Conservation (phyloP, 2,113 vertebrate species). For the Chaenogobius annularis region DNA sequence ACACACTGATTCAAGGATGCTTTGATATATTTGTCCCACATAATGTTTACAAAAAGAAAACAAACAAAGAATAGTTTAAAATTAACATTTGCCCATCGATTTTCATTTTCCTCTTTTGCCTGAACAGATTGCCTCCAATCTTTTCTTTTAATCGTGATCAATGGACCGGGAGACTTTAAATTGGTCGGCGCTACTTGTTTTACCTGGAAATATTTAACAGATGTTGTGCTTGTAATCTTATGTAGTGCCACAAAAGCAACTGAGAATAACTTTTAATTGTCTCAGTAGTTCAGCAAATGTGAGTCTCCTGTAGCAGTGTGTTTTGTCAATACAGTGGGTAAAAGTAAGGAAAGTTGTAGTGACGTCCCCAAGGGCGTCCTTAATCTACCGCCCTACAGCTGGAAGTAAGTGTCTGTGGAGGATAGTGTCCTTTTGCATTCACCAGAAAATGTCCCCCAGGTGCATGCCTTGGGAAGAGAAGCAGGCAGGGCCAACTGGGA, state of each 20-base stretch:
- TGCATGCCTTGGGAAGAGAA: conserved; percentile 16
- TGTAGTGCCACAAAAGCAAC: conserved; percentile 13
- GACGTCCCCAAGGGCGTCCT: conserved; percentile 23
- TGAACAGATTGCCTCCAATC: conserved; percentile 32
- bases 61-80: conserved; percentile 15
- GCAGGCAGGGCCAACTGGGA: conserved; percentile 34
- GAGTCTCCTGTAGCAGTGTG: conserved; percentile 23
- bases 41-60: conserved; percentile 13
- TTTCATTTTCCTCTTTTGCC: conserved; percentile 37
- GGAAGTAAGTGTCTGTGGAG: conserved; percentile 22
- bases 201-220: conserved; percentile 45
- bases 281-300: neutral
- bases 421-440: conserved; percentile 25
- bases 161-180: conserved; percentile 22
- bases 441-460: conserved; percentile 33
- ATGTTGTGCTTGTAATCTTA: conserved; percentile 26
- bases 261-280: conserved; percentile 28
- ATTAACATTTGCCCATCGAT: conserved; percentile 42
- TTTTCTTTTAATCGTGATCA: conserved; percentile 38
- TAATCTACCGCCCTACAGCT: conserved; percentile 31
- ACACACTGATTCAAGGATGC: too few species aligned
- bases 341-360: conserved; percentile 4
- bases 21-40: neutral
- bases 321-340: conserved; percentile 25
- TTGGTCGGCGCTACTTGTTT: conserved; percentile 29